A percentile compares a stretch with the other conserved stretches of the same genome.
These are phyloP conservation scores for Teleopsis dalmanni DNA, from an alignment of 1,140 invertebrate species.

Conservation along the genomic window DNA sequence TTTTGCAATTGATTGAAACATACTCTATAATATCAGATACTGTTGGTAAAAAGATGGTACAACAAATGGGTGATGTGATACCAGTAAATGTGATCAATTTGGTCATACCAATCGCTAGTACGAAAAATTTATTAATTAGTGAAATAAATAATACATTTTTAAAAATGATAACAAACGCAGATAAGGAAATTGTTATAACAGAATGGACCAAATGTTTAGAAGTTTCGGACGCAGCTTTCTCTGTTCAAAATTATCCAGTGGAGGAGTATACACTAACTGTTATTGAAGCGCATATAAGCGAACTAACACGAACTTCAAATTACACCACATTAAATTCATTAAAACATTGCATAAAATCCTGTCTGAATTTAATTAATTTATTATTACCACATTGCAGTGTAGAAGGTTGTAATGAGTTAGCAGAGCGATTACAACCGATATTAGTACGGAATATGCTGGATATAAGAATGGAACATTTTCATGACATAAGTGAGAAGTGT, in stretches of 20 bases:
- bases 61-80: constrained; percentile 28
- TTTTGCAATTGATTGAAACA: constrained; percentile 28
- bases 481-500: constrained; percentile 55
- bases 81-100: constrained; percentile 29
- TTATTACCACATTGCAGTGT: constrained; percentile 31
- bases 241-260: constrained; percentile 26
- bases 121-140: constrained; percentile 32
- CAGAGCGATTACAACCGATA: constrained; percentile 45
- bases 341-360: constrained; percentile 36
- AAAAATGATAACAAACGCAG: constrained; percentile 34
- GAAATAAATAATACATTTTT: constrained; percentile 36
- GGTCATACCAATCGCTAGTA: constrained; percentile 37
- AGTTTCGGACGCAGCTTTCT: constrained; percentile 30
- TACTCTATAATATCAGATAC: constrained; percentile 28
- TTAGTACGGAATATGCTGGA: constrained; percentile 69
- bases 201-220: constrained; percentile 39
- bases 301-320: constrained; percentile 24
- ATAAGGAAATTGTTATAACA: constrained; percentile 36
- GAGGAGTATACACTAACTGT: constrained; percentile 37
- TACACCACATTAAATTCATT: constrained; percentile 38
- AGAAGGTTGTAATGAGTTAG: constrained; percentile 4
- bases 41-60: constrained; percentile 28
- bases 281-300: constrained; percentile 35
- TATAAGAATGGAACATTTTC: constrained; percentile 64
- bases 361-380: constrained; percentile 29